phyloP scores from a whole-genome alignment of 2,113 vertebrate genomes.

The Chinchilla lanigera region DNA sequence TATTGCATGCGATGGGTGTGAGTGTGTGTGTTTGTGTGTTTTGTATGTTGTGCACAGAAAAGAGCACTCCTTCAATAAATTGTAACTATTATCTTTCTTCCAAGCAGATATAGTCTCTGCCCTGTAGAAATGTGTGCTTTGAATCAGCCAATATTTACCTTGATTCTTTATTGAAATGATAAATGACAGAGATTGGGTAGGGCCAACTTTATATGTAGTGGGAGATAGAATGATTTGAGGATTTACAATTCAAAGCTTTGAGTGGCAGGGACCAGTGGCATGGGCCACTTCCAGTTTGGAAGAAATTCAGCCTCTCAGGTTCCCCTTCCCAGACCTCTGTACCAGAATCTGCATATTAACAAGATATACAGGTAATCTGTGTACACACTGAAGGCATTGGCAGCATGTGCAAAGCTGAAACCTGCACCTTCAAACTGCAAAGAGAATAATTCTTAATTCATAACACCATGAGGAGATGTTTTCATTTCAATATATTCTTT shows the following conservation, averaged over 20 bases:
- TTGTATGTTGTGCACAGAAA: background rate
- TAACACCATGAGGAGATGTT: background rate
- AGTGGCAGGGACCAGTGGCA: background rate
- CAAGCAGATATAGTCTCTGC: slow-evolving; percentile 56
- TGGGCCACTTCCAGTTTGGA: background rate
- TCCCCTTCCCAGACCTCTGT: background rate
- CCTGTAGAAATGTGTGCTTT: slow-evolving; percentile 67
- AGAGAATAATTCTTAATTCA: background rate
- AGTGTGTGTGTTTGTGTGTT: background rate
- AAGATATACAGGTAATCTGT: background rate
- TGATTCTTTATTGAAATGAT: slow-evolving; percentile 47
- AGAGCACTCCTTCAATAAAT: slow-evolving; percentile 55
- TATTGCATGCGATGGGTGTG: background rate
- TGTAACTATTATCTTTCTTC: slow-evolving; percentile 53
- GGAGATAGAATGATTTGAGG: background rate
- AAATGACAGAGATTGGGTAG: background rate
- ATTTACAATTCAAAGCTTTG: background rate
- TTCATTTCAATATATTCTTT: background rate
- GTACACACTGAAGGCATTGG: background rate
- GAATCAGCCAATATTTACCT: slow-evolving; percentile 69
- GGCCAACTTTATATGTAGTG: background rate
- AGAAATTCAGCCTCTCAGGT: background rate
- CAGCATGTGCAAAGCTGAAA: background rate
- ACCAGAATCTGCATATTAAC: background rate
- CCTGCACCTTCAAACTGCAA: background rate